A percentile compares a stretch with the other conserved stretches of the same genome.
Evolutionary conservation across 2,113 vertebrate species (phyloP).

Genomic region (Phyllostomus hastatus): DNA sequence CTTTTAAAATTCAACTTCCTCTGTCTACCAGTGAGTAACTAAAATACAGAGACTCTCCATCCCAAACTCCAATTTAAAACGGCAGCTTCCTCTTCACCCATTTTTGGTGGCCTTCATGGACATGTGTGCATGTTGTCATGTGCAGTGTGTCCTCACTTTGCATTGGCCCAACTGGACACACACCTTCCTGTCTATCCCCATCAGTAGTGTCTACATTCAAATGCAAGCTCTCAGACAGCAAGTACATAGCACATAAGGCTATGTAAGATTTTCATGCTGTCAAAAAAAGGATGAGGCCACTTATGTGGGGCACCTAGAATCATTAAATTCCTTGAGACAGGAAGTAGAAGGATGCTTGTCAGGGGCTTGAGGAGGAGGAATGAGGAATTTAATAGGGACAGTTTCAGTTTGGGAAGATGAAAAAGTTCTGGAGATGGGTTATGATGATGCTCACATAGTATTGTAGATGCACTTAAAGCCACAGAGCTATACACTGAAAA

Average conservation of each 20-base stretch:
- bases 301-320: neutral
- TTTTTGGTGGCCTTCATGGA: neutral
- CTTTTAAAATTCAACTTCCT: constrained; percentile 71
- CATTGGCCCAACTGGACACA: neutral
- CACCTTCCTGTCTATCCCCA: neutral
- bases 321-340: neutral
- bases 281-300: neutral
- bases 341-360: neutral
- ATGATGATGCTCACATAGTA: neutral
- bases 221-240: neutral
- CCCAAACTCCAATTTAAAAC: neutral
- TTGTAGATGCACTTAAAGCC: neutral
- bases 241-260: neutral
- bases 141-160: neutral
- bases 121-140: neutral
- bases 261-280: neutral
- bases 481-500: neutral
- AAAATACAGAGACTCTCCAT: constrained; percentile 2
- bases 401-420: constrained; percentile 10
- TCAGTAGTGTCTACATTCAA: neutral
- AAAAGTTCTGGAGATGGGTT: neutral
- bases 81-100: constrained; percentile 12
- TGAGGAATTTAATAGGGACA: neutral
- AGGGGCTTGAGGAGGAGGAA: neutral
- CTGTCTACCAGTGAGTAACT: constrained; percentile 50